Percentiles rank a stretch among this genome's conserved stretches.
Evolutionary conservation across 2,888 invertebrate species (phyloP).

Genomic region (Monoplex corrugatus): DNA sequence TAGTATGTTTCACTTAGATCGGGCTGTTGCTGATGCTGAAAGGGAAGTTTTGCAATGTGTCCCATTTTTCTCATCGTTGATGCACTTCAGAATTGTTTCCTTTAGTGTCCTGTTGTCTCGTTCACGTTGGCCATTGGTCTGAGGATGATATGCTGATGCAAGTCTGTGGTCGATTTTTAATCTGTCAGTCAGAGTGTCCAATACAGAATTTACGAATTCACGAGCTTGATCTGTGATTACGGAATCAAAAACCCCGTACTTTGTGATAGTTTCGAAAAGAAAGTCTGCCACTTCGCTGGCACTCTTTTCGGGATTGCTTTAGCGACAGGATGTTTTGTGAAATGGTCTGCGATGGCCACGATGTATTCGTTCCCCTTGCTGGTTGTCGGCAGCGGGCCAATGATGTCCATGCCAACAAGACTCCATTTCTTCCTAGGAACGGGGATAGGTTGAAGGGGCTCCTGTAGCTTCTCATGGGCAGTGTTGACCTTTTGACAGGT

Average conservation of each 20-base stretch:
- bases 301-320: conserved; percentile 40
- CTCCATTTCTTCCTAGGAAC: conserved; percentile 33
- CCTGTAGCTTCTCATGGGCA: not conserved
- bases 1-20: no score
- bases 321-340: conserved; percentile 36
- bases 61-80: no score
- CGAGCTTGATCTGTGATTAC: no score
- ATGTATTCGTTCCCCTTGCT: conserved; percentile 21
- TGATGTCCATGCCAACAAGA: conserved; percentile 39
- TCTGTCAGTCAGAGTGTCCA: no score
- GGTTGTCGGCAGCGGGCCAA: not conserved
- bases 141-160: conserved; percentile 16
- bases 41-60: no score
- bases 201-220: no score
- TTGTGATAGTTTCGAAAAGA: not conserved
- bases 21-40: no score
- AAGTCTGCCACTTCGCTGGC: conserved; percentile 31
- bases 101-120: conserved; percentile 53
- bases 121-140: conserved; percentile 48
- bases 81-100: not conserved
- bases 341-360: conserved; percentile 47
- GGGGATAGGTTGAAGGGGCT: conserved; percentile 14
- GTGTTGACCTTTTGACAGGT: not conserved
- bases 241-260: not conserved
- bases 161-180: no score